phyloP scores from a whole-genome alignment of 1,140 invertebrate species.

The Drosophila watanabei region DNA sequence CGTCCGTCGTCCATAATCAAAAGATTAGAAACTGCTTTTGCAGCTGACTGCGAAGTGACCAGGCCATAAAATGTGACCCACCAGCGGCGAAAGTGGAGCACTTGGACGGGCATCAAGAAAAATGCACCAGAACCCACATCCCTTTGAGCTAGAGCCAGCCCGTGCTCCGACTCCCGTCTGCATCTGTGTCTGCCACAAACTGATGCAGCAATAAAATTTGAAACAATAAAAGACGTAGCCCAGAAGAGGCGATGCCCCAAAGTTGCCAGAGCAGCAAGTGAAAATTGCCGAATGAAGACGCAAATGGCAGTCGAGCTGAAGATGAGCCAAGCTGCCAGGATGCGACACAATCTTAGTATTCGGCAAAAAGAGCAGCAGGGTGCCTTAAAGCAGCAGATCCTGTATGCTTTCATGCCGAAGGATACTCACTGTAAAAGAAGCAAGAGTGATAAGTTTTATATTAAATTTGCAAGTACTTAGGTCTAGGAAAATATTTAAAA shows the following conservation, averaged over 20 bases:
- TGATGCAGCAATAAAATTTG: slow-evolving; percentile 83
- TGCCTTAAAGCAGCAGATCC: slow-evolving; percentile 36
- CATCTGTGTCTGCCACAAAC: slow-evolving; percentile 67
- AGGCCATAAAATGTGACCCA: slow-evolving; percentile 65
- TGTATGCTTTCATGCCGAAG: slow-evolving; percentile 30
- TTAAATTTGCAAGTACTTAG: neutral
- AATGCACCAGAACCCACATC: slow-evolving; percentile 46
- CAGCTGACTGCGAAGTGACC: slow-evolving; percentile 35
- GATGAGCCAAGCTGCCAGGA: slow-evolving; percentile 33
- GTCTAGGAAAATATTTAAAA: neutral
- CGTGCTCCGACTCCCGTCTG: slow-evolving; percentile 29
- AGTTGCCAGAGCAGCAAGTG: slow-evolving; percentile 64
- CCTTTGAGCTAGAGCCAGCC: neutral
- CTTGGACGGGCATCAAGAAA: slow-evolving; percentile 79
- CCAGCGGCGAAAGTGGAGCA: slow-evolving; percentile 57
- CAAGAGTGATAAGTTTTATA: neutral
- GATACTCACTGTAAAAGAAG: slow-evolving; percentile 34
- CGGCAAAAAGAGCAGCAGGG: slow-evolving; percentile 47
- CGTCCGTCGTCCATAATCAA: slow-evolving; percentile 81
- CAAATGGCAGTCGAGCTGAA: slow-evolving; percentile 40
- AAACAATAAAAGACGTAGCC: slow-evolving; percentile 76
- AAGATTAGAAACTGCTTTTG: slow-evolving; percentile 71
- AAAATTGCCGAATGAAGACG: slow-evolving; percentile 67
- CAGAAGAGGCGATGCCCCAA: slow-evolving; percentile 42
- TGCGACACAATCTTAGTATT: slow-evolving; percentile 47